Percentiles rank a stretch among this genome's conserved stretches.
Conservation (phyloP, 1,140 invertebrate genomes). For the Arctopsyche grandis region DNA sequence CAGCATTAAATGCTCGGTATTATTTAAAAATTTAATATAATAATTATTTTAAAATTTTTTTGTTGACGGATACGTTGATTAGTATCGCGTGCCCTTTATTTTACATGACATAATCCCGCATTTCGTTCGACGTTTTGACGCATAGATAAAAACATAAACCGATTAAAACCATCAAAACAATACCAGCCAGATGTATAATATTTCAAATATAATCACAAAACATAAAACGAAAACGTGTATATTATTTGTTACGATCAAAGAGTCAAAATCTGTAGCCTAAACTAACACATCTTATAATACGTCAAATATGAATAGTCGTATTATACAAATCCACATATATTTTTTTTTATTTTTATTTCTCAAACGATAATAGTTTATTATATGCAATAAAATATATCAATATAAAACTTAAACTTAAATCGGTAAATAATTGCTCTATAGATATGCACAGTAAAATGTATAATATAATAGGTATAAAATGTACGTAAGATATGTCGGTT, state of each 20-base stretch:
- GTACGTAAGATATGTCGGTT: conserved; percentile 5
- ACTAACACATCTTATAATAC: conserved; percentile 5
- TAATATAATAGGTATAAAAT: neutral
- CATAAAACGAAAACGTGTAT: neutral
- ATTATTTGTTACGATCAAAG: neutral
- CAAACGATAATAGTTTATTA: too few relatives aligned
- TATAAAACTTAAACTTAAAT: too few relatives aligned
- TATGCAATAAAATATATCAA: too few relatives aligned
- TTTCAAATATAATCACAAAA: too few relatives aligned
- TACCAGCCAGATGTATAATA: too few relatives aligned
- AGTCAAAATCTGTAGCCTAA: conserved; percentile 21
- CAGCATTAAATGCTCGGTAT: neutral
- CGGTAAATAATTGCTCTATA: too few relatives aligned
- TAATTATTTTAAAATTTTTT: neutral
- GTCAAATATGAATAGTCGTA: too few relatives aligned
- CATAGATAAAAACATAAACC: neutral
- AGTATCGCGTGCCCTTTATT: too few relatives aligned
- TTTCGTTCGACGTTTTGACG: neutral
- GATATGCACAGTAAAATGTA: too few relatives aligned
- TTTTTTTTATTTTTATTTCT: too few relatives aligned
- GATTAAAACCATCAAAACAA: too few relatives aligned
- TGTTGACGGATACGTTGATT: neutral
- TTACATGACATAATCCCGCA: neutral
- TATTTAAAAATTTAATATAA: neutral
- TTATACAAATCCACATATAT: too few relatives aligned